Conservation (phyloP, 2,113 vertebrate species). For the Thymallus thymallus region DNA sequence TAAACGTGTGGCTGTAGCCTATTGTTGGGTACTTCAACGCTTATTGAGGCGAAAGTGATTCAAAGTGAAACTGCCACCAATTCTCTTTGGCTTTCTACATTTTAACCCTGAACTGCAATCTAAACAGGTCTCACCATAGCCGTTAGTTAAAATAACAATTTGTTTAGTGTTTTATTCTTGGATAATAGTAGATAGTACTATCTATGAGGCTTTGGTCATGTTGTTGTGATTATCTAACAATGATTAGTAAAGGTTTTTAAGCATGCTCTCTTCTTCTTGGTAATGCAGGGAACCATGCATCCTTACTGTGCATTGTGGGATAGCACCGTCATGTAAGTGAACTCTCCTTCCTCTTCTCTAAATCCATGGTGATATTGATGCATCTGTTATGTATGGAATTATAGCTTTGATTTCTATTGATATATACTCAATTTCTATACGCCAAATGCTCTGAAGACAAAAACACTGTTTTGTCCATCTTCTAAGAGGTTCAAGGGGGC, state of each 20-base stretch:
- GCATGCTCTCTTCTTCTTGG: constrained; percentile 21
- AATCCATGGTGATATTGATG: background rate
- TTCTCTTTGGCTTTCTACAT: background rate
- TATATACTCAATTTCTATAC: background rate
- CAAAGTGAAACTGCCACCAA: background rate
- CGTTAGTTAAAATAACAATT: too few relatives aligned
- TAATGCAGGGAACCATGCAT: constrained; percentile 86
- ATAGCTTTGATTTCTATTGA: too few relatives aligned
- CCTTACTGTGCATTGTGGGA: constrained; percentile 98
- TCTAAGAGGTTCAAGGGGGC: background rate
- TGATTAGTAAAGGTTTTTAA: background rate
- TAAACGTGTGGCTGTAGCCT: constrained; percentile 16
- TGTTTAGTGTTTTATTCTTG: too few relatives aligned
- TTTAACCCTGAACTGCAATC: background rate
- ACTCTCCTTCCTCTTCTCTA: constrained; percentile 37
- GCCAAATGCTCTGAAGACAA: background rate
- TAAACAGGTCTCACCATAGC: too few relatives aligned
- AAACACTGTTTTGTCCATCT: background rate
- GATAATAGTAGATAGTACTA: too few relatives aligned
- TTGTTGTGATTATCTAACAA: background rate
- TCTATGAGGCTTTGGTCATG: background rate
- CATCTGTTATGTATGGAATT: too few relatives aligned
- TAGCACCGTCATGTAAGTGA: constrained; percentile 91
- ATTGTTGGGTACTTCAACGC: background rate
- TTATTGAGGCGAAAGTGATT: background rate